These are phyloP conservation scores for Nipponia nippon DNA, from an alignment of 2,113 vertebrate genomes.

Conservation along the genomic window DNA sequence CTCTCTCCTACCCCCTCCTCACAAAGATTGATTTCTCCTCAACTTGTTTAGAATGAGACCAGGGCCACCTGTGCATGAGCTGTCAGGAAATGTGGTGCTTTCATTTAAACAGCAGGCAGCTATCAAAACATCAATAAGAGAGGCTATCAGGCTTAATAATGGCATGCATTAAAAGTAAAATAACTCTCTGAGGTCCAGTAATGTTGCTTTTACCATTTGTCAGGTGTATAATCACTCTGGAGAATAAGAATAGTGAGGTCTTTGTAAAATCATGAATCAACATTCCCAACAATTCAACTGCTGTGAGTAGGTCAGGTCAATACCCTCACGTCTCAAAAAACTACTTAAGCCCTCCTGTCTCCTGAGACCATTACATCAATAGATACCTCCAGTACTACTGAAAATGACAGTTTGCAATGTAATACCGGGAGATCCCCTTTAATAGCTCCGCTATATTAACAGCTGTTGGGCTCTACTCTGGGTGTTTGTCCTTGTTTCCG, in stretches of 20 bases:
- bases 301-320: slow-evolving; percentile 67
- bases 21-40: slow-evolving; percentile 46
- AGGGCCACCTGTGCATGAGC: slow-evolving; percentile 64
- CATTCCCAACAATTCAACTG: slow-evolving; percentile 63
- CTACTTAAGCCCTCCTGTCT: slow-evolving; percentile 26
- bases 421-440: slow-evolving; percentile 36
- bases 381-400: slow-evolving; percentile 5
- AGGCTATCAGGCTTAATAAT: slow-evolving; percentile 57
- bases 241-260: slow-evolving; percentile 67
- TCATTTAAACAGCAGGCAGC: slow-evolving; percentile 70
- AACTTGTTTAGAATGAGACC: slow-evolving; percentile 45
- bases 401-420: slow-evolving; percentile 51
- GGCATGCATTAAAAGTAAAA: slow-evolving; percentile 52
- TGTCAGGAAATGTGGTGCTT: slow-evolving; percentile 55
- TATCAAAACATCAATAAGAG: slow-evolving; percentile 72
- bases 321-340: slow-evolving; percentile 61
- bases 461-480: slow-evolving; percentile 20
- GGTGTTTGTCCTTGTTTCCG: background rate
- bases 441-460: slow-evolving; percentile 28
- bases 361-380: slow-evolving; percentile 63
- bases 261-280: slow-evolving; percentile 72
- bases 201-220: slow-evolving; percentile 70
- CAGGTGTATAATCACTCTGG: slow-evolving; percentile 68
- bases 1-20: background rate
- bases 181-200: slow-evolving; percentile 57